Percentiles rank a stretch among this genome's conserved stretches.
Evolutionary conservation across 2,888 invertebrate genomes (phyloP).

Genomic region (Kuschelorhynchus macadamiae): DNA sequence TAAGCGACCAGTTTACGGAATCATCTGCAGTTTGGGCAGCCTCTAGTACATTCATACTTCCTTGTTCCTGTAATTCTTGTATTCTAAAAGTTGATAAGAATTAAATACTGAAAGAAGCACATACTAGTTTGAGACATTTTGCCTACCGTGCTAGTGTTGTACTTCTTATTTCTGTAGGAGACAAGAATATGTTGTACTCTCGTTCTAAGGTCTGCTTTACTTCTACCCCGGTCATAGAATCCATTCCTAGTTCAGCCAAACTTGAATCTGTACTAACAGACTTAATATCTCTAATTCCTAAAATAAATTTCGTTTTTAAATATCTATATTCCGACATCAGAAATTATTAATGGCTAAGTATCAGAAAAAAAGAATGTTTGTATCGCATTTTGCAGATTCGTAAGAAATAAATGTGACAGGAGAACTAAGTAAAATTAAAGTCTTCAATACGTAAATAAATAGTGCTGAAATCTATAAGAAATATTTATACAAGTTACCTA

Average conservation of each 20-base stretch:
- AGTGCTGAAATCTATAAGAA: too few relatives aligned
- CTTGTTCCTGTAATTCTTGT: slow-evolving; percentile 25
- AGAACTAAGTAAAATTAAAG: too few relatives aligned
- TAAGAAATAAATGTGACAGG: too few relatives aligned
- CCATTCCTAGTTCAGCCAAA: slow-evolving; percentile 94
- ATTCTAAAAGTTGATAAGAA: slow-evolving; percentile 21
- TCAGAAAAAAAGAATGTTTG: too few relatives aligned
- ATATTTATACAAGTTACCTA: slow-evolving; percentile 67
- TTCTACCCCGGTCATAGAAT: slow-evolving; percentile 97
- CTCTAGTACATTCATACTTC: too few relatives aligned
- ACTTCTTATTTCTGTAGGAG: slow-evolving; percentile 87
- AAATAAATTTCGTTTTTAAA: neutral
- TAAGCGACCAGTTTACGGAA: slow-evolving; percentile 3
- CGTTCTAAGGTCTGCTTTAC: slow-evolving; percentile 93
- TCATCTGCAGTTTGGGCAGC: neutral
- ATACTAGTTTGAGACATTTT: too few relatives aligned
- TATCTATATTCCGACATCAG: too few relatives aligned
- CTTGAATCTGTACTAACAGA: slow-evolving; percentile 79
- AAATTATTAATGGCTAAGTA: too few relatives aligned
- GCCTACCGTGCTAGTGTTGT: slow-evolving; percentile 80
- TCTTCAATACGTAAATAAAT: too few relatives aligned
- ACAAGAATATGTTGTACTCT: slow-evolving; percentile 88
- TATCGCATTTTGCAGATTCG: too few relatives aligned
- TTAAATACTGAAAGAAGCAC: too few relatives aligned
- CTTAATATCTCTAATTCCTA: slow-evolving; percentile 72